phyloP scores from a whole-genome alignment of 2,888 invertebrate species.

The Orthonychiurus folsomi region DNA sequence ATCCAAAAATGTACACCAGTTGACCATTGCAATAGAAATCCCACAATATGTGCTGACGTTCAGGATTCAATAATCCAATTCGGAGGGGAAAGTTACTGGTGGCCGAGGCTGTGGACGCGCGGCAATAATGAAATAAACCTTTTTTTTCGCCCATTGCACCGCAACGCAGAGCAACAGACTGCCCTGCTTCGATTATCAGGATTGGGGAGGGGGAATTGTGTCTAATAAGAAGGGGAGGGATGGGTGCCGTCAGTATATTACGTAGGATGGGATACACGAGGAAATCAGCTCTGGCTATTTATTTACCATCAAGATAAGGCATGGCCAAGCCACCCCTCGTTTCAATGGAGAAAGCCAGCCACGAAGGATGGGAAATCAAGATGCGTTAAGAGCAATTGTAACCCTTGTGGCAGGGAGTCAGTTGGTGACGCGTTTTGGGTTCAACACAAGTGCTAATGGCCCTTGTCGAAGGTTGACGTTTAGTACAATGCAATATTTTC shows the following conservation, averaged over 20 bases:
- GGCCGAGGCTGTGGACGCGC: not conserved
- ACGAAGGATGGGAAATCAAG: conserved; percentile 12
- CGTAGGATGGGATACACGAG: not conserved
- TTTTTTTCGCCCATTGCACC: not conserved
- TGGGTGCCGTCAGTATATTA: not conserved
- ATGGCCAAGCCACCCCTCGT: no score
- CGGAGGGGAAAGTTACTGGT: not conserved
- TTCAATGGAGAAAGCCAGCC: no score
- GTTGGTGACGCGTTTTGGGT: no score
- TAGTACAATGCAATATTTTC: no score
- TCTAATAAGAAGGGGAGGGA: not conserved
- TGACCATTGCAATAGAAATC: no score
- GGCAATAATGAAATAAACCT: not conserved
- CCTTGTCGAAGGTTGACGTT: no score
- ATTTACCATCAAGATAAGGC: no score
- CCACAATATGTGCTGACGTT: conserved; percentile 6
- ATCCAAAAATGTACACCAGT: no score
- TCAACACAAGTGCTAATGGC: no score
- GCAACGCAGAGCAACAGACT: not conserved
- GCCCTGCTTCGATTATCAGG: not conserved
- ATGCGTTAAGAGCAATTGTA: conserved; percentile 13
- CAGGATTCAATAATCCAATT: not conserved
- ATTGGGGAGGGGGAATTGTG: not conserved
- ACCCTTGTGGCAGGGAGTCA: conserved; percentile 12
- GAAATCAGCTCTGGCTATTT: no score